Evolutionary conservation across 1,140 invertebrate species (phyloP), one percentile per base, ranked within the genome.

Genomic region (Belonocnema kinseyi): DNA sequence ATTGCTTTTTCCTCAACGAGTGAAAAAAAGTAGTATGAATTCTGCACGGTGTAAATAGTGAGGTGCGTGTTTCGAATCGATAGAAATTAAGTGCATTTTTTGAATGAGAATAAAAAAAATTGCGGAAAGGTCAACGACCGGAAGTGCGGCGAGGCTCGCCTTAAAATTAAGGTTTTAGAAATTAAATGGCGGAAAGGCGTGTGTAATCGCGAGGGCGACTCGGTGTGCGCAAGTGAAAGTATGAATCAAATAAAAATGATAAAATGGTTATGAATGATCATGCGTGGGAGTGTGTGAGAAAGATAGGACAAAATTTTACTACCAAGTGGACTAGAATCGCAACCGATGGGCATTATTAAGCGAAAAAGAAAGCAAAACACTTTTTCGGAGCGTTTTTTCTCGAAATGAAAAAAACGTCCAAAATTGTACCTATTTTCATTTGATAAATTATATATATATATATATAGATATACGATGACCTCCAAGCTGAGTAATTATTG

Each of bases 381-480:
- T 88, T 90, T 90, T 88, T 90, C 89, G 88, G 89, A 89, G 87
- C 88, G 81, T 91, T 89, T 92, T 91, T 91, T 91, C 87, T 82
- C 83, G 81, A 84, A 86, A 87, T 82, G 85, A 88, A 88, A 86
- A 89, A 90, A 90, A 88, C 89, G 87, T 91, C 88, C 90, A 90
- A 91, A 91, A 91, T 91, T 90, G 90, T 91, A 91, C 90, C 90
- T 91, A 91, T 91, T 91, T 91, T 91, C 86, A 90, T 91, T 92
- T 92, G 90, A 91, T 91, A 91, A 91, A 92, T 90, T 89, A 90
- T 91, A 87, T 89, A 90, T 90, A 88, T 90, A n/a, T n/a, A n/a
- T n/a, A 88, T 90, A 90, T 90, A 90, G 85, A 90, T 89, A 89
- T 89, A 90, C 85, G 88, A 90, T 84, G 87, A 90, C 85, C 88